phyloP scores from a whole-genome alignment of 2,797 vertebrate species.

The Orestias chungarensis region DNA sequence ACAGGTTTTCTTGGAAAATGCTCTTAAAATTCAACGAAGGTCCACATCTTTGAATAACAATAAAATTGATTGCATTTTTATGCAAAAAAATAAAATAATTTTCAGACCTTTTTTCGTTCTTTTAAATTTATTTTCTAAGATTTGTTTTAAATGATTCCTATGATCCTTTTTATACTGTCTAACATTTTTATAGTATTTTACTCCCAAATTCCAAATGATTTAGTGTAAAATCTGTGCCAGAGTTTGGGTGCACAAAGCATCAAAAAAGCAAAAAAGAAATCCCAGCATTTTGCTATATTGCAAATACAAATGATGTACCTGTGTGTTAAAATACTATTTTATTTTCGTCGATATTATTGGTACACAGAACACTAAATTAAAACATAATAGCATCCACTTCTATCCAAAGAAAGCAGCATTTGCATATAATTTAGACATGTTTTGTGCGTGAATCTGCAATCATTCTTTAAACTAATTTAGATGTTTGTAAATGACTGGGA shows the following conservation, averaged over 20 bases:
- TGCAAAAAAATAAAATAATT: no score
- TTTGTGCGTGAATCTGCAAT: not conserved
- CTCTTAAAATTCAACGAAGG: not conserved
- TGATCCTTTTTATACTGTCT: no score
- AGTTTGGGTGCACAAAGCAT: not conserved
- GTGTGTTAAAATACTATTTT: not conserved
- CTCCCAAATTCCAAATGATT: no score
- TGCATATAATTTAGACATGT: not conserved
- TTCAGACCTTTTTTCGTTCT: no score
- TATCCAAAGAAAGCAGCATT: not conserved
- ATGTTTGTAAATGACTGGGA: conserved; percentile 47
- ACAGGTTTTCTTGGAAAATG: not conserved
- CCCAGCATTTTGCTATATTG: not conserved
- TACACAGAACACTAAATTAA: not conserved
- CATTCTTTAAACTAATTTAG: not conserved
- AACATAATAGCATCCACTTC: not conserved
- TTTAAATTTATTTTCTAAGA: no score
- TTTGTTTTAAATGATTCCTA: no score
- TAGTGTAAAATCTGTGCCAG: not conserved
- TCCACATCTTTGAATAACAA: not conserved
- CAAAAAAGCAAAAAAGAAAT: not conserved
- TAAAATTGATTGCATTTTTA: not conserved
- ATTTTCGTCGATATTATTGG: not conserved
- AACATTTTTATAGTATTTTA: no score
- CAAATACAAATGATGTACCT: not conserved